Conservation (phyloP, 2,797 vertebrate species). For the Leptatherina wallacei region DNA sequence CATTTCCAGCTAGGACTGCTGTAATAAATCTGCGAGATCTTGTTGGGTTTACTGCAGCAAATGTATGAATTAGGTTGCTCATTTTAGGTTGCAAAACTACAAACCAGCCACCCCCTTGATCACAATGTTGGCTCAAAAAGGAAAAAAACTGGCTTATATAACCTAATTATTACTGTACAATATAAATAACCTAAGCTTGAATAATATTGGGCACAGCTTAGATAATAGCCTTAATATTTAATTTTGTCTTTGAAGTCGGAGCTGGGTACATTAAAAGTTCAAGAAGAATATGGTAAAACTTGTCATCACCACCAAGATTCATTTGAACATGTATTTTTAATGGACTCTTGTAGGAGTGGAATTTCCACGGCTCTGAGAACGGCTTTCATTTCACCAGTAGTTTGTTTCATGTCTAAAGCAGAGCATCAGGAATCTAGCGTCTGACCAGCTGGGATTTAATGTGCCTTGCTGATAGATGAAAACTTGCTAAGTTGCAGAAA, state of each 20-base stretch:
- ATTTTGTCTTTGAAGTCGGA: slow-evolving; percentile 72
- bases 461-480: slow-evolving; percentile 72
- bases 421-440: slow-evolving; percentile 64
- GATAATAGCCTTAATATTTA: slow-evolving; percentile 82
- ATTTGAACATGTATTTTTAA: slow-evolving; percentile 79
- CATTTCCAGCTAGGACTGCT: slow-evolving; percentile 64
- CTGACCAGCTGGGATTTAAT: slow-evolving; percentile 81
- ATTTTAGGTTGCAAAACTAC: slow-evolving; percentile 61
- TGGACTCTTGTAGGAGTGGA: slow-evolving; percentile 66
- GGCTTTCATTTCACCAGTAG: slow-evolving; percentile 70
- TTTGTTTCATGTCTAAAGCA: slow-evolving; percentile 76
- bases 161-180: slow-evolving; percentile 61
- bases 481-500: slow-evolving; percentile 77
- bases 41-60: slow-evolving; percentile 63
- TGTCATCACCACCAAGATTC: slow-evolving; percentile 75
- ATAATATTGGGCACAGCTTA: slow-evolving; percentile 74
- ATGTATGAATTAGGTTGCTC: slow-evolving; percentile 62
- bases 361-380: slow-evolving; percentile 56
- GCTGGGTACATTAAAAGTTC: slow-evolving; percentile 74
- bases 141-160: slow-evolving; percentile 54
- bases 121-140: slow-evolving; percentile 40
- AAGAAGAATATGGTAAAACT: slow-evolving; percentile 74
- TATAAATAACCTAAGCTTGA: slow-evolving; percentile 71
- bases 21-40: slow-evolving; percentile 64
- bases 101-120: slow-evolving; percentile 53